Evolutionary conservation across 2,113 vertebrate genomes (phyloP).

Genomic region (Morone saxatilis): DNA sequence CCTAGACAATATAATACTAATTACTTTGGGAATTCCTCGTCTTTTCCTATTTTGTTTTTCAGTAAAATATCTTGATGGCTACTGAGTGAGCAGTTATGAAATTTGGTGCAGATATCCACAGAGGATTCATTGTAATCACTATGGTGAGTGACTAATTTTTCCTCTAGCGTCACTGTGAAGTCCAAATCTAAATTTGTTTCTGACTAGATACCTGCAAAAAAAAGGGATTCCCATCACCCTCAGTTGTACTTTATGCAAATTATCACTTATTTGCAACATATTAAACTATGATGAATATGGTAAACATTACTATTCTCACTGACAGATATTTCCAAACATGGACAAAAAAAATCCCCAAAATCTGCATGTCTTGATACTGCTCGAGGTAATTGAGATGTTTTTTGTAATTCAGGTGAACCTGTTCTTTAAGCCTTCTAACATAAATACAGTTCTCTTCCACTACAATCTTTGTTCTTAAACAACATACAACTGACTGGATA

Average conservation of each 20-base stretch:
- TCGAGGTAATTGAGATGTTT: neutral
- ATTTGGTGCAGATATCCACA: neutral
- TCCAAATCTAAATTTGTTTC: neutral
- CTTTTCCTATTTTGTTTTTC: neutral
- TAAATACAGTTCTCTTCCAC: conserved; percentile 8
- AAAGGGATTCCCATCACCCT: neutral
- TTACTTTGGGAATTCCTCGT: neutral
- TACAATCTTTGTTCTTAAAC: conserved; percentile 7
- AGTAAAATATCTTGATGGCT: neutral
- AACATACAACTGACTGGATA: conserved; percentile 1
- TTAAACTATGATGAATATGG: neutral
- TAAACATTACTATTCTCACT: neutral
- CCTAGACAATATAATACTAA: neutral
- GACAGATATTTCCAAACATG: conserved; percentile 1
- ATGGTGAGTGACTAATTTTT: neutral
- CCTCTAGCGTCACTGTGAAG: too few species aligned
- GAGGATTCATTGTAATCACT: neutral
- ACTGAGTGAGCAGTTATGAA: neutral
- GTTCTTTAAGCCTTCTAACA: neutral
- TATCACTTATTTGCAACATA: neutral
- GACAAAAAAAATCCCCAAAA: neutral
- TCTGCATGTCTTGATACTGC: neutral
- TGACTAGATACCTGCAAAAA: neutral
- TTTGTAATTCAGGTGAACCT: neutral
- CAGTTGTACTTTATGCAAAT: too few species aligned